Percentiles rank a stretch among this genome's conserved stretches.
Conservation (phyloP, 2,113 vertebrate species). For the Apus apus region DNA sequence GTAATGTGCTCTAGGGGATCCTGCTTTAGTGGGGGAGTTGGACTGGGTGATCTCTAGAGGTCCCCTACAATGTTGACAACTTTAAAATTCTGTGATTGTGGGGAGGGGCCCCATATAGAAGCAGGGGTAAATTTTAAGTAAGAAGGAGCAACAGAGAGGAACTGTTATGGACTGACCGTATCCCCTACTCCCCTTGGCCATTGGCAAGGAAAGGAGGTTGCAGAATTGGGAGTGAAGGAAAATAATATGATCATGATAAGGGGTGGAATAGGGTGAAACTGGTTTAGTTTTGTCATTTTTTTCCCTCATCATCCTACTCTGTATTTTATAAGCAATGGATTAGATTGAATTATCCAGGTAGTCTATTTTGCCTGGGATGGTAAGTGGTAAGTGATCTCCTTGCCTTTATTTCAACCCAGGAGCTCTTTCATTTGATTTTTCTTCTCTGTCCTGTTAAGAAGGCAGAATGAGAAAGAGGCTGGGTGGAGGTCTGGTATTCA, state of each 20-base stretch:
- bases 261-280: not conserved
- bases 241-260: not conserved
- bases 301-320: too few relatives aligned
- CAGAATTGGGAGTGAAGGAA: not conserved
- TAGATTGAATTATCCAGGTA: too few relatives aligned
- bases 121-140: not conserved
- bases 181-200: accelerated
- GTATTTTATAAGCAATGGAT: too few relatives aligned
- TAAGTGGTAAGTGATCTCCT: not conserved
- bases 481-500: not conserved
- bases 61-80: too few relatives aligned
- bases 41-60: too few relatives aligned
- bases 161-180: not conserved
- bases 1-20: too few relatives aligned
- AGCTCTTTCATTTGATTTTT: not conserved
- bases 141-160: not conserved
- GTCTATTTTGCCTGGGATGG: too few relatives aligned
- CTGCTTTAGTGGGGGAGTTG: too few relatives aligned
- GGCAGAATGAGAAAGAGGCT: not conserved
- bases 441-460: not conserved
- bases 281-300: too few relatives aligned
- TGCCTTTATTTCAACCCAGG: not conserved
- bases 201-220: not conserved
- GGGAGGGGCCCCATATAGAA: not conserved
- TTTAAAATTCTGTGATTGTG: not conserved